These are phyloP conservation scores for Xenopus borealis DNA, from an alignment of 2,113 vertebrate genomes.

Conservation along the genomic window DNA sequence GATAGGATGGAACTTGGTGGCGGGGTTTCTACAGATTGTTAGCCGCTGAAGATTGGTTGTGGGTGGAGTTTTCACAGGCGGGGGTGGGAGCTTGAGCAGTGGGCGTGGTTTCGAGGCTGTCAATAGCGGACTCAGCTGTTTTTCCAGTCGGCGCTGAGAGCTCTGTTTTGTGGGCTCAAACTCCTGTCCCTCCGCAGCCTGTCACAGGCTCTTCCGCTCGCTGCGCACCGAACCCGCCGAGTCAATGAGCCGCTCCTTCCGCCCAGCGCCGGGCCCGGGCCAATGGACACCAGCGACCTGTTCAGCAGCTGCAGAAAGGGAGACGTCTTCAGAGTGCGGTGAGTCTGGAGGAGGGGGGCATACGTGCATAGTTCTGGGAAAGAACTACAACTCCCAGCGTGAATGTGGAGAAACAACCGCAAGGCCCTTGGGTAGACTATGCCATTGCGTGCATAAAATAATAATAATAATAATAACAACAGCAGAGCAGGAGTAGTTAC, in stretches of 20 bases:
- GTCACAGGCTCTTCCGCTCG: background rate
- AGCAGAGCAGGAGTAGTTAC: too few species aligned
- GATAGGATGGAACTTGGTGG: too few species aligned
- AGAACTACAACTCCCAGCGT: background rate
- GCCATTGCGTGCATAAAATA: too few species aligned
- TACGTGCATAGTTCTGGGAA: background rate
- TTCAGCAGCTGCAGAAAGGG: constrained; percentile 94
- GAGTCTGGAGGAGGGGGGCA: constrained; percentile 48
- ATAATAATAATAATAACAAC: too few species aligned
- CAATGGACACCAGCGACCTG: constrained; percentile 88
- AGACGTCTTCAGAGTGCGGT: constrained; percentile 90
- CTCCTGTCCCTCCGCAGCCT: background rate
- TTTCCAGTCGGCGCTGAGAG: background rate
- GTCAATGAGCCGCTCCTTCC: constrained; percentile 51
- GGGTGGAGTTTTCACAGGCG: too few species aligned
- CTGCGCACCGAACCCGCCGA: constrained; percentile 8
- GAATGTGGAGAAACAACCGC: background rate
- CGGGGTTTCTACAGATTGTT: too few species aligned
- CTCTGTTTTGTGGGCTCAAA: background rate
- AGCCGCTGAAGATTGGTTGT: too few species aligned
- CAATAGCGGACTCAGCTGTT: too few species aligned
- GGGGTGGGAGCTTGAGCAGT: too few species aligned
- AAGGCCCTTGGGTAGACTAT: too few species aligned
- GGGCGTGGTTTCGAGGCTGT: too few species aligned
- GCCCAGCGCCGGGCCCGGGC: constrained; percentile 55